Evolutionary conservation across 2,888 invertebrate species (phyloP), one percentile per base, ranked within the genome.

Genomic region (Arrhopalites spinosus): DNA sequence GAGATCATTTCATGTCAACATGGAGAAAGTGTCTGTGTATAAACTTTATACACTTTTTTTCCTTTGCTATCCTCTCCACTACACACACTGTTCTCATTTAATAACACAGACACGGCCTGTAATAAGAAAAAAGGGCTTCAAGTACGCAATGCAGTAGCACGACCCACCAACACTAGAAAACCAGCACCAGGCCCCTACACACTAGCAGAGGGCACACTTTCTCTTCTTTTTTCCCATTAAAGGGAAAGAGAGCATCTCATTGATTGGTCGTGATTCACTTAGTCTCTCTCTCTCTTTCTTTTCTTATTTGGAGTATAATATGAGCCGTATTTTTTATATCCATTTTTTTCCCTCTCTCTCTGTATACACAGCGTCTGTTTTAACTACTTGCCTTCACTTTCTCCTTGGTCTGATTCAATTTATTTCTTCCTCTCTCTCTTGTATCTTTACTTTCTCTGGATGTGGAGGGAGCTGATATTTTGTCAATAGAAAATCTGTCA

Each of bases 221-320:
- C 50, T 50, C 50, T n/a, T 17, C 23, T 15, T 8, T 20, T 53
- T 15, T 53, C 53, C 53, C 53, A 53, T 53, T 20, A 53, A 53
- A 17, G 53, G 8, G 3, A 53, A 53, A 8, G 53, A 53, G 15
- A 27, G 1, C 27, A 36, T 64, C 30, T 30, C 30, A 29, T 64
- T 64, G 64, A 36, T 64, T 64, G 36, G 36, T 64, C 30, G n/a
- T 64, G 64, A 64, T 64, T 64, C 36, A 30, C 25, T 36, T 64
- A 30, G 64, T 17, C 30, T 59, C 27, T 25, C 25, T 27, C 59
- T 25, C 25, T 20, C 23, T 20, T 59, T 13, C 59, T 27, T 25
- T 27, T 25, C 15, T 15, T 8, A 50, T 5, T 53, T 23, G 2
- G 23, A 20, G 20, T 47, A 47, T 17, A 47, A 17, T 2, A 2